Evolutionary conservation across 2,113 vertebrate species (phyloP).

Genomic region (Pontoporia blainvillei): DNA sequence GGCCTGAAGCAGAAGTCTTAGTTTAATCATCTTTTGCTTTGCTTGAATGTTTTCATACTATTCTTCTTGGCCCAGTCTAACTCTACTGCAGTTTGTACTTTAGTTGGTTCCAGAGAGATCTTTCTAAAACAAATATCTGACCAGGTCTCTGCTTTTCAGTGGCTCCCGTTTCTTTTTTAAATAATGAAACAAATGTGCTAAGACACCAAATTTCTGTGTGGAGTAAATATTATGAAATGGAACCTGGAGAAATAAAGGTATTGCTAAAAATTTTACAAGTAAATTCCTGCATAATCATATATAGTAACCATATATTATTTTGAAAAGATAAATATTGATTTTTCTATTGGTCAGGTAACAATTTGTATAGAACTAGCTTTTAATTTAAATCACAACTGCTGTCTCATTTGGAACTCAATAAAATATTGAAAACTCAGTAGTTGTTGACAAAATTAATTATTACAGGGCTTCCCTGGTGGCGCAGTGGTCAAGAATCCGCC

Average conservation of each 20-base stretch:
- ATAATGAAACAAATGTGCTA: background rate
- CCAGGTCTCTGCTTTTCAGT: background rate
- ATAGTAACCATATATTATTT: background rate
- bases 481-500: no score
- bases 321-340: constrained; percentile 20
- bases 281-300: background rate
- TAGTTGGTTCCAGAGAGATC: background rate
- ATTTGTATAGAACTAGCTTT: background rate
- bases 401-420: constrained; percentile 18
- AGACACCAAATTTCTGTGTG: background rate
- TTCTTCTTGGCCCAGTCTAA: background rate
- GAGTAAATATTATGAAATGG: constrained; percentile 1
- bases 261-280: background rate
- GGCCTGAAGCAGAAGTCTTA: background rate
- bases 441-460: background rate
- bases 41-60: background rate
- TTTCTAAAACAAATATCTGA: constrained; percentile 20
- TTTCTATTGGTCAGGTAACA: background rate
- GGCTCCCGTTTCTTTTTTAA: background rate
- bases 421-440: background rate
- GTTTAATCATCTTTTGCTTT: constrained; percentile 41
- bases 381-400: background rate
- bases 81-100: background rate
- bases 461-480: background rate
- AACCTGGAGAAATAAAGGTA: background rate